Evolutionary conservation across 2,113 vertebrate species (phyloP).

Genomic region (Macquaria australasica): DNA sequence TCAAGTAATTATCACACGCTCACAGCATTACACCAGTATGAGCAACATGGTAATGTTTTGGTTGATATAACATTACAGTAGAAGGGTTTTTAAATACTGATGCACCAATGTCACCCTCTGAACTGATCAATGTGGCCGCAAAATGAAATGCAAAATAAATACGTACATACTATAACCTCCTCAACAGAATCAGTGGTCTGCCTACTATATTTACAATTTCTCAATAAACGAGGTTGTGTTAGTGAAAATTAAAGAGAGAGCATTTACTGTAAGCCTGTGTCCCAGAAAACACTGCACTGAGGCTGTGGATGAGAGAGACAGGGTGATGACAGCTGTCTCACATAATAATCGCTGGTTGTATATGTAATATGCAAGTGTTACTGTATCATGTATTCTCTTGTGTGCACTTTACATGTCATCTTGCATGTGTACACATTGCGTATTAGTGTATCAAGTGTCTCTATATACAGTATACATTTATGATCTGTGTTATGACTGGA

Average conservation of each 20-base stretch:
- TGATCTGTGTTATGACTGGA: constrained; percentile 16
- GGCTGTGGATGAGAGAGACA: constrained; percentile 15
- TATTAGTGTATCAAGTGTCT: constrained; percentile 1
- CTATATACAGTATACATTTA: constrained; percentile 25
- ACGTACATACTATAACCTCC: neutral
- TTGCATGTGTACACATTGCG: neutral
- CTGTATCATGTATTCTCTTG: constrained; percentile 8
- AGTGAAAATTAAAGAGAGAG: neutral
- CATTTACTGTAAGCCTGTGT: neutral
- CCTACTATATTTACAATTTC: neutral
- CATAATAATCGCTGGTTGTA: constrained; percentile 12
- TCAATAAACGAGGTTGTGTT: neutral
- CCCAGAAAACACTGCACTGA: neutral
- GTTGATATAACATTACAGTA: neutral
- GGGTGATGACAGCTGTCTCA: constrained; percentile 25
- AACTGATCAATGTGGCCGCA: neutral
- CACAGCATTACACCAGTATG: neutral
- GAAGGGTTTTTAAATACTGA: constrained; percentile 1
- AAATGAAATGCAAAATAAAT: neutral
- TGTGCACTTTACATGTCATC: neutral
- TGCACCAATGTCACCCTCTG: neutral
- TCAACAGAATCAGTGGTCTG: neutral
- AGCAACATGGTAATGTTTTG: neutral
- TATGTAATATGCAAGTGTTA: constrained; percentile 17
- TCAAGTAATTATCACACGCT: constrained; percentile 15